Evolutionary conservation across 2,113 vertebrate species (phyloP), one percentile per base, ranked within the genome.

Genomic region (Porphyrio hochstetteri): DNA sequence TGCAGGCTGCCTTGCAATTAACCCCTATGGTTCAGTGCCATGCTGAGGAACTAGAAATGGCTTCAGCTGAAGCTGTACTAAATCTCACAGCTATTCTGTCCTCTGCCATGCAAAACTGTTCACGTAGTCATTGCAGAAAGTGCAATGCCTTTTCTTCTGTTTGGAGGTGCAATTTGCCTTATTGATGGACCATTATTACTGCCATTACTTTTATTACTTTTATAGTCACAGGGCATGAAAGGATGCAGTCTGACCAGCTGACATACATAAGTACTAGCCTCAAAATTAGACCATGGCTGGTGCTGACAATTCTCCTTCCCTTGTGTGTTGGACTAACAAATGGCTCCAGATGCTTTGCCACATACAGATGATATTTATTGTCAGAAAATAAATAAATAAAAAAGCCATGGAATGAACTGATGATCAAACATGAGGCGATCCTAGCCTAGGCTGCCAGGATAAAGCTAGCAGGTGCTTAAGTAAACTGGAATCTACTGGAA

Each of bases 301-400:
- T 81, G 71, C 76, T 90, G 82, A 50, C 44, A 78, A 14, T 52
- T 93, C 55, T 86, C 46, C 36, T 68, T 77, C 80, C 38, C 60
- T 64, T 16, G 28, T 60, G 76, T 75, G 46, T 25, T 65, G 63
- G 75, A 21, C 88, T 88, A 78, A 94, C 71, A 90, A 96, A 87
- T 46, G 60, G 28, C 68, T 93, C 72, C 94, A 96, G 92, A 81
- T 84, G 86, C 91, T 91, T 93, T 92, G 60, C 83, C 60, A 81
- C 68, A 56, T 33, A 74, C 31, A 71, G 75, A 0, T 18, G 86
- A 31, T 50, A 95, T 92, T 93, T 94, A 77, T 70, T 55, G 60
- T 59, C 63, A 10, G 25, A 20, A 80, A 90, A 88, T 48, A 48
- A 80, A 50, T 46, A 48, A 35, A 17, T 1, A 52, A 52, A 13